phyloP scores from a whole-genome alignment of 2,888 invertebrate species.

The Chouioia cunea region DNA sequence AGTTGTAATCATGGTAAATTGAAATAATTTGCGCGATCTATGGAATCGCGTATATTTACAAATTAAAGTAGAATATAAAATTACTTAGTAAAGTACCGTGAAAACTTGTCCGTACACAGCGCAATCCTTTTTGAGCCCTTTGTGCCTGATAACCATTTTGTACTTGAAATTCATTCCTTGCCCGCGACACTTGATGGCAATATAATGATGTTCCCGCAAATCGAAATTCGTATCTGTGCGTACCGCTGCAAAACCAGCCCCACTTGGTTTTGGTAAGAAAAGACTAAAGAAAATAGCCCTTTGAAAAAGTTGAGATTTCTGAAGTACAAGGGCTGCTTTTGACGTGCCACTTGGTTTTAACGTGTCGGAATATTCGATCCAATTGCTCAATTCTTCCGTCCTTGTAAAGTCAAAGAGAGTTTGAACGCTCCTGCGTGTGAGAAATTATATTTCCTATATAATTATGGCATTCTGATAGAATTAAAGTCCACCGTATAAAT shows the following conservation, averaged over 20 bases:
- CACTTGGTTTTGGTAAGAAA: conserved; percentile 76
- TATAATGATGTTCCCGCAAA: conserved; percentile 69
- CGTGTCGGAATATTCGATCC: conserved; percentile 77
- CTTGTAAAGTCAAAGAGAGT: conserved; percentile 74
- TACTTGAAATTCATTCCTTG: conserved; percentile 74
- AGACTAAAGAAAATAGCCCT: conserved; percentile 76
- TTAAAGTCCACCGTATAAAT: too few species aligned
- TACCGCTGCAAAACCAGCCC: conserved; percentile 77
- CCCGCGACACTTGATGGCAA: conserved; percentile 72
- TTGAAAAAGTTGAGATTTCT: conserved; percentile 73
- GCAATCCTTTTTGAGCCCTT: conserved; percentile 72
- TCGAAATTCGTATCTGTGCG: conserved; percentile 70
- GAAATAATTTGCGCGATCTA: too few species aligned
- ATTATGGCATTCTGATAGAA: too few species aligned
- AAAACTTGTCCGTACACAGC: conserved; percentile 75
- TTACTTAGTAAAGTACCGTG: conserved; percentile 46
- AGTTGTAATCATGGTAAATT: too few species aligned
- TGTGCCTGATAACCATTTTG: conserved; percentile 75
- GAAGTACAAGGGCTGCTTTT: conserved; percentile 74
- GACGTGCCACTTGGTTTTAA: conserved; percentile 77
- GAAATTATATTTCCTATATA: too few species aligned
- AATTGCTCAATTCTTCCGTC: conserved; percentile 69
- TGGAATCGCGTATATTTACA: too few species aligned
- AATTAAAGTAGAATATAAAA: background rate
- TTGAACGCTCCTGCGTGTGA: conserved; percentile 39